Base-by-base conservation (phyloP, 2,888 invertebrate species). In the Plagodis dolabraria region DNA sequence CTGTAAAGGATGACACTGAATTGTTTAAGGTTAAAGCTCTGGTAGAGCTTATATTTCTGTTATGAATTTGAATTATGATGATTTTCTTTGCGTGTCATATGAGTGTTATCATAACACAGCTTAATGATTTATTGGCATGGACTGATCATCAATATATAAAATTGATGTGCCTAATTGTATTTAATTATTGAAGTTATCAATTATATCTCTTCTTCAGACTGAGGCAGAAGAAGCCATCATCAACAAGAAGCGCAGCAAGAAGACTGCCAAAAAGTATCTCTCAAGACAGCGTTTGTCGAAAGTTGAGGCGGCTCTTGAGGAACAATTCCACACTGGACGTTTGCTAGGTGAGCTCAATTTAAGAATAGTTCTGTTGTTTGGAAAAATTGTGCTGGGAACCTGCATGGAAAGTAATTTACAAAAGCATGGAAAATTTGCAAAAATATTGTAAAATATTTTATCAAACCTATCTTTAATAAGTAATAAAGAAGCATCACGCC, bases 301-400 rank as follows among this genome's bases (percentile, higher is more conserved):
- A 92, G 98, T 99, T 68, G 99, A 99, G 83, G 95, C 95, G 68
- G 96, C 96, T 51, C 89, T 99, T 63, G 98, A 99, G 87, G 99
- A 99, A 88, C 99, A 99, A 89, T 99, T 99, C 94, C 95, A 97
- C 77, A 97, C 98, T 79, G 99, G 99, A 77, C 96, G 99, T 87
- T 94, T 99, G 76, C 94, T 99, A 83, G 99, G 99, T 98, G 90
- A 87, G 94, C 86, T 42, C 2, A 7, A 43, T 38, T 53, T 22
- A 22, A 4, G 22, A 22, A 22, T 22, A 2, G 22, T 22, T 22
- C 22, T 22, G 22, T 22, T 22, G 22, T 22, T 22, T 22, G 22
- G 1, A 22, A 22, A 4, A 22, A 2, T 1, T 22, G 22, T 22
- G 22, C 22, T 22, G 2, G 4, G 22, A 22, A 22, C 22, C 22